Percentiles rank a stretch among this genome's conserved stretches.
phyloP scores from a whole-genome alignment of 2,888 invertebrate genomes.

The Machimus rusticus region DNA sequence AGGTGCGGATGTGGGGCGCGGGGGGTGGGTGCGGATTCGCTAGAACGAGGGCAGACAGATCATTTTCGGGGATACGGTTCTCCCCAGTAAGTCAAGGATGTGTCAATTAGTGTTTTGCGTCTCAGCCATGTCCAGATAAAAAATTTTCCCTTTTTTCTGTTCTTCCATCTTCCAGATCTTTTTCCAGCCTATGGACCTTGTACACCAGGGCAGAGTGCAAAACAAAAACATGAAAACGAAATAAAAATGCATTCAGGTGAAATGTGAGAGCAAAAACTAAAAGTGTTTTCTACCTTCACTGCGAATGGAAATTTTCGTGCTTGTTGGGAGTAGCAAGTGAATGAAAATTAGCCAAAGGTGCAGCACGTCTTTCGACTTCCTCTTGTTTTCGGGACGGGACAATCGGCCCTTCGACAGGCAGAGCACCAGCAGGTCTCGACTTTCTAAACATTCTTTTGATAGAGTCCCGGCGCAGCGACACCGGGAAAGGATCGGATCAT shows the following conservation, averaged over 20 bases:
- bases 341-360: constrained; percentile 13
- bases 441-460: constrained; percentile 39
- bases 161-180: not conserved
- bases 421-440: constrained; percentile 20
- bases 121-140: not conserved
- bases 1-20: not conserved
- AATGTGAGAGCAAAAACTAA: not conserved
- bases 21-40: not conserved
- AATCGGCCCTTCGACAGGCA: not conserved
- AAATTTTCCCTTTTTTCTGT: not conserved
- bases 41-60: constrained; percentile 7
- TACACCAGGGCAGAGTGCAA: not conserved
- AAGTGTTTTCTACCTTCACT: not conserved
- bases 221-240: not conserved
- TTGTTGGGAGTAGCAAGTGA: not conserved
- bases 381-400: not conserved
- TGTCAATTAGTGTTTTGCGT: constrained; percentile 38
- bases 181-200: not conserved
- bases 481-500: not conserved
- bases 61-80: not conserved
- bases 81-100: constrained; percentile 23
- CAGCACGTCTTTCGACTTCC: not conserved
- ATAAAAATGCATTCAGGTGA: not conserved
- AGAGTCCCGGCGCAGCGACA: not conserved
- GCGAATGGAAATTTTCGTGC: not conserved